phyloP scores from a whole-genome alignment of 2,113 vertebrate genomes.

The Nycticorax nycticorax region DNA sequence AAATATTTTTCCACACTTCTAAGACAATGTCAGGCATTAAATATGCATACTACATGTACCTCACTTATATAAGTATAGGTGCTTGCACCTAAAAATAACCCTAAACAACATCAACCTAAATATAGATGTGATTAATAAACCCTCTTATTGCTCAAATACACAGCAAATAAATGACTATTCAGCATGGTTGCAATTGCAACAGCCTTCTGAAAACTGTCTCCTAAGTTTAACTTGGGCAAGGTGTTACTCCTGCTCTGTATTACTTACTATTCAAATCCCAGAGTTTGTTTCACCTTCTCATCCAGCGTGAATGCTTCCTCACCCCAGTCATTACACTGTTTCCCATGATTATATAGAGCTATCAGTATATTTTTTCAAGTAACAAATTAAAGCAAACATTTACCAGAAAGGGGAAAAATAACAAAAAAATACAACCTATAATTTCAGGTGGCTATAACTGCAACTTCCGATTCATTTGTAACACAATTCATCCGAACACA shows the following conservation, averaged over 20 bases:
- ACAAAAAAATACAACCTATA: neutral
- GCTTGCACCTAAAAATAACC: neutral
- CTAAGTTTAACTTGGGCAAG: neutral
- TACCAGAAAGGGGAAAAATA: neutral
- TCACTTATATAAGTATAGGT: neutral
- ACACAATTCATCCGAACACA: neutral
- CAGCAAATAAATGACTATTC: neutral
- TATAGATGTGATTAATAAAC: neutral
- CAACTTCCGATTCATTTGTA: neutral
- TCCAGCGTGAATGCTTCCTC: neutral
- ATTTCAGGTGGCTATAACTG: neutral
- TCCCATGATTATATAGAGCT: neutral
- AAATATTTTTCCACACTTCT: neutral
- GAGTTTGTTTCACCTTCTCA: neutral
- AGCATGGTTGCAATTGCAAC: neutral
- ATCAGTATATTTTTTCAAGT: neutral
- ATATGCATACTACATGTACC: neutral
- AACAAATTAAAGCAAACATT: neutral
- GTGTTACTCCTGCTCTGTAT: neutral
- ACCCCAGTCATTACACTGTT: neutral
- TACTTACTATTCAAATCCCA: neutral
- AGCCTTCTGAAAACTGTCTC: neutral
- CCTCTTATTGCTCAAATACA: neutral
- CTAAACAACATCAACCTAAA: neutral
- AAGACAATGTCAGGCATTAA: neutral